Evolutionary conservation across 2,797 vertebrate genomes (phyloP), one percentile per base, ranked within the genome.

Genomic region (Chloroceryle inda): DNA sequence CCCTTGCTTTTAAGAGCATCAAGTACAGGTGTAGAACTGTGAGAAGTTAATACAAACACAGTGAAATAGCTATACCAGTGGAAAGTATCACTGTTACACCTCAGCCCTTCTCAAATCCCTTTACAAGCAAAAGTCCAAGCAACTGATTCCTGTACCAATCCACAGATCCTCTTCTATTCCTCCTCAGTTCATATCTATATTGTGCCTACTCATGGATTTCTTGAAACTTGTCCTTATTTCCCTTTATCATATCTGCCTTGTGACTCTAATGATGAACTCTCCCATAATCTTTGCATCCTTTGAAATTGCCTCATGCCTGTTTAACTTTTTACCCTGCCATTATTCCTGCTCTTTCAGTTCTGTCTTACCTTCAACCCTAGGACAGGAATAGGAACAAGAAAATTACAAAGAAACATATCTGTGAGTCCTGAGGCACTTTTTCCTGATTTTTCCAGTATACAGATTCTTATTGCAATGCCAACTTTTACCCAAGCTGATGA

Each of bases 171-270:
- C 49, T 75, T 56, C n/a, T 59, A 24, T 9, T 55, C 12, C 29
- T 73, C 20, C n/a, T 66, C 55, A 64, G 13, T 23, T 64, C 12
- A 22, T 27, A 42, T 12, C 45, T 78, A 20, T 24, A 20, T 22
- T 81, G 26, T 35, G 15, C 31, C 10, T 62, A 49, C 13, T 5
- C 12, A 11, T 20, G 6, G 11, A 26, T 73, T 64, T 45, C 56
- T 47, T 68, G 31, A 53, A 69, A 61, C 37, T 37, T 62, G n/a
- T 79, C 52, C 11, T 59, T 16, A 10, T 80, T 81, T 81, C 27
- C 73, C 31, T 37, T 40, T 24, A 67, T 19, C 33, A 35, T 2
- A 1, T 58, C 15, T 55, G 8, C 26, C 33, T 73, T 1, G 0
- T 33, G 29, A 40, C 35, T 24, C 9, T 40, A 50, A 45, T 31